A percentile compares a stretch with the other conserved stretches of the same genome.
phyloP scores from a whole-genome alignment of 2,113 vertebrate species.

The Chlamydotis undulata region DNA sequence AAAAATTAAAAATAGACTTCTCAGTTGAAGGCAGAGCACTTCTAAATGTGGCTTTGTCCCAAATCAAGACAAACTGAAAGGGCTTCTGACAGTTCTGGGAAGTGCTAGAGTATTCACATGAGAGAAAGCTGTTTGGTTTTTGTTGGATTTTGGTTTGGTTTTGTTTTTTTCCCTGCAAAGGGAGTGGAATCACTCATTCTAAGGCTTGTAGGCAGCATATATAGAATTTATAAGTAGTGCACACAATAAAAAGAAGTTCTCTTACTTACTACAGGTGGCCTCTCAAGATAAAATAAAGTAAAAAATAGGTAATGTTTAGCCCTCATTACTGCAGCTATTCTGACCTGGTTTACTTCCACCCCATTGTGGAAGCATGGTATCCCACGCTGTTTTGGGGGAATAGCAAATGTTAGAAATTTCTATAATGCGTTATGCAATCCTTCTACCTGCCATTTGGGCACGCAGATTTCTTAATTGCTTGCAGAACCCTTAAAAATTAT shows the following conservation, averaged over 20 bases:
- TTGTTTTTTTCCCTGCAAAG: background rate
- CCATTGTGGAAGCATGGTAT: background rate
- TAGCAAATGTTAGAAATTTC: background rate
- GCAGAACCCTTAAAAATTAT: background rate
- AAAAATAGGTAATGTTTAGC: background rate
- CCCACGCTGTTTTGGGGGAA: background rate
- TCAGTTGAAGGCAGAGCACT: conserved; percentile 36
- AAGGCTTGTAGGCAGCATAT: background rate
- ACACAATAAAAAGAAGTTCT: background rate
- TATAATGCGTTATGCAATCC: background rate
- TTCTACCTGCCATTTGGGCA: background rate
- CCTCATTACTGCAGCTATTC: background rate
- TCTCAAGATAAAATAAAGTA: background rate
- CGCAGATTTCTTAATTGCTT: background rate
- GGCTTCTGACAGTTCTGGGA: conserved; percentile 54
- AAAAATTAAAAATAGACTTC: conserved; percentile 15
- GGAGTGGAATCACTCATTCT: background rate
- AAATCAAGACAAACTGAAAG: conserved; percentile 58
- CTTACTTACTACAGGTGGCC: background rate
- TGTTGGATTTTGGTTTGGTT: background rate
- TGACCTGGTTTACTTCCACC: background rate
- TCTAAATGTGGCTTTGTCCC: conserved; percentile 48
- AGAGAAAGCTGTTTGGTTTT: background rate
- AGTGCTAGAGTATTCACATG: conserved; percentile 51
- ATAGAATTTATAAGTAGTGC: background rate